These are phyloP conservation scores for Proales similis DNA, from an alignment of 1,140 invertebrate species.

Conservation along the genomic window DNA sequence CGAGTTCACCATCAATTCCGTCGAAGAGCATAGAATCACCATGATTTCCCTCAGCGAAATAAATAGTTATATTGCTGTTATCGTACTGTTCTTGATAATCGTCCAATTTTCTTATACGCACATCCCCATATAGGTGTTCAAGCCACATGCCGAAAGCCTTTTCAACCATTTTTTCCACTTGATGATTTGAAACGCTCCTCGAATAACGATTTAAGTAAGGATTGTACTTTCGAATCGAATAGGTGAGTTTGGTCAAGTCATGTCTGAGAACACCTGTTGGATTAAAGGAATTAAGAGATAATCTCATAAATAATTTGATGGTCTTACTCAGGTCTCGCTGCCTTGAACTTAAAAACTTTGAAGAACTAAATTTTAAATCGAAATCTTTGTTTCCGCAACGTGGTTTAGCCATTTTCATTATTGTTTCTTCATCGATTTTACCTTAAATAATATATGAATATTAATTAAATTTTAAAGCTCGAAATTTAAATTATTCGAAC, in stretches of 20 bases:
- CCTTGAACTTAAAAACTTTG: conserved; percentile 36
- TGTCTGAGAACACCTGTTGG: conserved; percentile 13
- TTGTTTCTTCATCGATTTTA: conserved; percentile 35
- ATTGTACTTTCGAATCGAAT: conserved; percentile 36
- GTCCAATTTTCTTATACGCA: conserved; percentile 13
- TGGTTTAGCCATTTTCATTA: conserved; percentile 38
- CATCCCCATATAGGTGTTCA: conserved; percentile 36
- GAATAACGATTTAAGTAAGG: conserved; percentile 34
- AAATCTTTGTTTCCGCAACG: conserved; percentile 37
- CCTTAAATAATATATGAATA: too few relatives aligned
- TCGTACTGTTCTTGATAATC: conserved; percentile 22
- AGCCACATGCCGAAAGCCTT: conserved; percentile 35
- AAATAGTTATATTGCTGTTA: conserved; percentile 33
- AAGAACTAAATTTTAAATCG: conserved; percentile 37
- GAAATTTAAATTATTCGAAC: too few relatives aligned
- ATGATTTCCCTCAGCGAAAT: conserved; percentile 34
- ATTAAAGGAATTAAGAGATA: neutral
- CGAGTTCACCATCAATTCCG: conserved; percentile 37
- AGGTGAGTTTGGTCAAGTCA: conserved; percentile 14
- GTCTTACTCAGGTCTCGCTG: conserved; percentile 28
- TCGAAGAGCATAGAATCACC: conserved; percentile 36
- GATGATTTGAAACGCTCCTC: conserved; percentile 10
- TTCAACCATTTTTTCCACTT: conserved; percentile 20
- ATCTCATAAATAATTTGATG: neutral
- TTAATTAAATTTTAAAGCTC: too few relatives aligned